Evolutionary conservation across 1,140 invertebrate species (phyloP).

Genomic region (Halesus radiatus): DNA sequence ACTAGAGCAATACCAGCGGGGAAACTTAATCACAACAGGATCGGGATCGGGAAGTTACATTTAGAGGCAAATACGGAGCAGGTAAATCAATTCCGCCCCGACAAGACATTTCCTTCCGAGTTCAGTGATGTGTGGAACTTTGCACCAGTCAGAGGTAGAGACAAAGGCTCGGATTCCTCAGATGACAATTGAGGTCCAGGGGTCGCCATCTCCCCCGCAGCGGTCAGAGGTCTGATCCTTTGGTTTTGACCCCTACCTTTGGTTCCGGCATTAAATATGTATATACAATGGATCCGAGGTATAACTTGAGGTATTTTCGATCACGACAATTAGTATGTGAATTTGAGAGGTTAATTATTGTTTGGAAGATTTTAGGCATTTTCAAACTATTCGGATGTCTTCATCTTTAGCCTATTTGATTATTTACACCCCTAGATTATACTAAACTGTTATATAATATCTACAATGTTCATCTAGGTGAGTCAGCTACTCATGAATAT

Average conservation of each 20-base stretch:
- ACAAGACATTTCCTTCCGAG: neutral
- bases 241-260: constrained; percentile 13
- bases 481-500: too few relatives aligned
- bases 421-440: too few relatives aligned
- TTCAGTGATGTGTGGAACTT: neutral
- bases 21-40: constrained; percentile 20
- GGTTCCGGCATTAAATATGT: constrained; percentile 22
- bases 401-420: too few relatives aligned
- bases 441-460: too few relatives aligned
- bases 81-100: constrained; percentile 8
- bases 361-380: too few relatives aligned
- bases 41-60: neutral
- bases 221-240: constrained; percentile 9
- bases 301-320: too few relatives aligned
- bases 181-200: constrained; percentile 30
- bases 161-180: neutral
- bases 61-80: neutral
- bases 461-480: too few relatives aligned
- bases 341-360: too few relatives aligned
- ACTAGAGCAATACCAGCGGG: neutral
- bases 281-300: constrained; percentile 18
- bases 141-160: neutral
- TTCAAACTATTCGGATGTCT: too few relatives aligned
- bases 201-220: neutral
- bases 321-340: too few relatives aligned